These are phyloP conservation scores for Brevipalpus yothersi DNA, from an alignment of 1,140 invertebrate species.

Conservation along the genomic window DNA sequence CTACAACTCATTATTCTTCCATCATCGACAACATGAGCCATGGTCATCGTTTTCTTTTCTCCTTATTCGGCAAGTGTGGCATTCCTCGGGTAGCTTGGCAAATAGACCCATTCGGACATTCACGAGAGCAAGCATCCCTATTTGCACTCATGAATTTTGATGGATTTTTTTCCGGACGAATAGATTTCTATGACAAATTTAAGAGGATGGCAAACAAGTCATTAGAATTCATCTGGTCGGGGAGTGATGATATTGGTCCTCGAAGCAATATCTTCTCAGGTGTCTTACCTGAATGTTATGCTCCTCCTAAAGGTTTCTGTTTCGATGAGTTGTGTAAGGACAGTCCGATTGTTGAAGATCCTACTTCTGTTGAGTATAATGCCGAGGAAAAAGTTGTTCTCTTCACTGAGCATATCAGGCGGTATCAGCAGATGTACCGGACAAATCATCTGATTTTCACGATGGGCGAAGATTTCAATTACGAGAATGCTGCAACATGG, in stretches of 20 bases:
- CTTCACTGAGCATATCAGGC: background rate
- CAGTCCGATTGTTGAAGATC: slow-evolving; percentile 7
- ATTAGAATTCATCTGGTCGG: slow-evolving; percentile 10
- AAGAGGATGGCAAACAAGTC: background rate
- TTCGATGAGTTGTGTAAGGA: slow-evolving; percentile 3
- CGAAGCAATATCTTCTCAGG: slow-evolving; percentile 3
- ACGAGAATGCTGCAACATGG: slow-evolving; percentile 37
- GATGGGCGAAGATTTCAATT: slow-evolving; percentile 10
- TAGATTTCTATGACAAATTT: slow-evolving; percentile 5
- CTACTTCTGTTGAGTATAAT: slow-evolving; percentile 5
- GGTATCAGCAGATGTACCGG: background rate
- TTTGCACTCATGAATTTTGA: slow-evolving; percentile 24
- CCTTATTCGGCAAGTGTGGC: slow-evolving; percentile 32
- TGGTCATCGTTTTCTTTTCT: slow-evolving; percentile 27
- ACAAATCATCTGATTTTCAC: slow-evolving; percentile 9
- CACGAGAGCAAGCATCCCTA: slow-evolving; percentile 29
- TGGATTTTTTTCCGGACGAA: slow-evolving; percentile 6
- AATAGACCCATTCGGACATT: slow-evolving; percentile 40
- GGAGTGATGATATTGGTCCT: slow-evolving; percentile 1
- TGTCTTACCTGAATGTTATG: slow-evolving; percentile 1
- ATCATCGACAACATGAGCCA: slow-evolving; percentile 69
- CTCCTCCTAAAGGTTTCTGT: slow-evolving; percentile 4
- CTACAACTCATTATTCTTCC: slow-evolving; percentile 65
- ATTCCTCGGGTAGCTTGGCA: slow-evolving; percentile 33
- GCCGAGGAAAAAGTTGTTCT: background rate